Evolutionary conservation across 2,797 vertebrate species (phyloP), one percentile per base, ranked within the genome.

Genomic region (Coregonus sp.): DNA sequence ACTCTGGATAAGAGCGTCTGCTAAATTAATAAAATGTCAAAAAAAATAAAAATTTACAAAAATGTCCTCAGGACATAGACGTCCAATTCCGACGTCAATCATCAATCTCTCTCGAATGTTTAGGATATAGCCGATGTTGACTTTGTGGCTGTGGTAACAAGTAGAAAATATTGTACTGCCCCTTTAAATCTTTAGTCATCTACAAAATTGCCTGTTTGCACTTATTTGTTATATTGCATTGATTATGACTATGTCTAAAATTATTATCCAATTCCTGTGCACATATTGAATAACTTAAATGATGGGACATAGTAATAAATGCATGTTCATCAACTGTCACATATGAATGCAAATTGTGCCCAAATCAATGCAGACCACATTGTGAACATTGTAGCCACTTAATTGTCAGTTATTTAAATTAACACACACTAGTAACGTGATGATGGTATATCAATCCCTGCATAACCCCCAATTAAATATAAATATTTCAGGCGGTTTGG

Each of bases 141-240:
- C 40, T 47, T 47, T 47, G 40, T 47, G 40, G 40, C 40, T 47
- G 40, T 47, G 40, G 40, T 12, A 47, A 47, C 40, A 2, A 9
- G 9, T 47, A 47, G 2, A 12, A 47, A 0, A 6, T 68, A 31
- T 5, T 33, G 70, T 72, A 50, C 63, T 65, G 76, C 72, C 61
- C 72, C 85, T 88, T 88, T 86, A 87, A 87, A 81, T 80, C 4
- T 4, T 40, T 82, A 83, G 91, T 59, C 72, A 90, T 72, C 90
- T 77, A 18, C 5, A 50, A 14, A 31, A 70, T 76, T 92, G 93
- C 93, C 93, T 88, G 93, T 61, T 40, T 35, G 81, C 47, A 52
- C 29, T 18, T 31, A 72, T 31, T 66, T 72, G 50, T 29, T 31
- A 9, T 40, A 72, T 52, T 72, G 6, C 51, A 72, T 52, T 54